Conservation (phyloP, 2,888 invertebrate species). For the Acanthosoma haemorrhoidale region DNA sequence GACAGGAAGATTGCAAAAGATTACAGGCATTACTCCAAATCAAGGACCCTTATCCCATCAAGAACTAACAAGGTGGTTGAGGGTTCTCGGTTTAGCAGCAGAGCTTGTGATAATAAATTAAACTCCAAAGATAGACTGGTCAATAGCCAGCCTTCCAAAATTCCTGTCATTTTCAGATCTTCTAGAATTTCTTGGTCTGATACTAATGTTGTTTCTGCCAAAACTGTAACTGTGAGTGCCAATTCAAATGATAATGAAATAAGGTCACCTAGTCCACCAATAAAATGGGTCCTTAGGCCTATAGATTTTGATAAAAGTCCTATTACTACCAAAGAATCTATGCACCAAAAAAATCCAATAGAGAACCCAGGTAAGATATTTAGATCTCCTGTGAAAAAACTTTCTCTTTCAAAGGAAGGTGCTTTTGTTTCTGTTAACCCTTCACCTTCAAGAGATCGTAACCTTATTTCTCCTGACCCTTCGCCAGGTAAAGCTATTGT, state of each 20-base stretch:
- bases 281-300: conserved; percentile 22
- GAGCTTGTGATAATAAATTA: background rate
- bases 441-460: background rate
- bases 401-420: background rate
- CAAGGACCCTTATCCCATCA: background rate
- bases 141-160: background rate
- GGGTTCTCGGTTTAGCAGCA: background rate
- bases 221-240: background rate
- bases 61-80: background rate
- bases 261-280: background rate
- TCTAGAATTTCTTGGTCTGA: conserved; percentile 19
- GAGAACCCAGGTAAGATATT: too few species aligned
- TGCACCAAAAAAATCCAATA: too few species aligned
- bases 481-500: conserved; percentile 12
- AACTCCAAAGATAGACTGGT: background rate
- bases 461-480: background rate
- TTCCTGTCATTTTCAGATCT: background rate
- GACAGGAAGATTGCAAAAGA: conserved; percentile 21
- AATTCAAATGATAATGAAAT: background rate
- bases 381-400: too few species aligned
- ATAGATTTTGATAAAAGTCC: conserved; percentile 18
- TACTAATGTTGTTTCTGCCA: conserved; percentile 19
- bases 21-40: background rate
- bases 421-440: too few species aligned
- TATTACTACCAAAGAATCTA: background rate